Percentiles rank a stretch among this genome's conserved stretches.
Evolutionary conservation across 2,888 invertebrate genomes (phyloP).

Genomic region (Empis stercorea): DNA sequence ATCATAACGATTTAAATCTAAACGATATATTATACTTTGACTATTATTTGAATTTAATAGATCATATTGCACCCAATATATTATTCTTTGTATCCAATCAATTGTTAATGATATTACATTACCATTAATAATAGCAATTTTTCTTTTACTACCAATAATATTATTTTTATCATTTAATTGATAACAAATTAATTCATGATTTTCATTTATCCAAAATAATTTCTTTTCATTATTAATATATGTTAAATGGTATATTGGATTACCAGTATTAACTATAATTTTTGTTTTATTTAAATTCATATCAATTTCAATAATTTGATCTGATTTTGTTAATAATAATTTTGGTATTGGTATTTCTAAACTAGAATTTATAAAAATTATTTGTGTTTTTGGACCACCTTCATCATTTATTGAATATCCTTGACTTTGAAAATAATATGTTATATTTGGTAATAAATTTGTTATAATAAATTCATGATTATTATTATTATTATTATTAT

Average conservation of each 20-base stretch:
- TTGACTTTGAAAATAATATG: conserved; percentile 59
- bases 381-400: conserved; percentile 54
- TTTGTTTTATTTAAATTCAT: conserved; percentile 54
- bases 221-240: conserved; percentile 56
- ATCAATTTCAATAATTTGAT: conserved; percentile 62
- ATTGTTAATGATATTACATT: conserved; percentile 55
- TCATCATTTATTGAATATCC: conserved; percentile 66
- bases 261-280: conserved; percentile 49
- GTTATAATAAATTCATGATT: conserved; percentile 39
- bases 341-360: conserved; percentile 66
- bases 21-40: conserved; percentile 44
- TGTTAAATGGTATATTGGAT: conserved; percentile 52
- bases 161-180: neutral
- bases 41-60: conserved; percentile 28
- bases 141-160: conserved; percentile 31
- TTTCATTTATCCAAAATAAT: conserved; percentile 66
- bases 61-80: conserved; percentile 66
- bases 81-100: conserved; percentile 76
- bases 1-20: conserved; percentile 51
- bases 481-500: no score
- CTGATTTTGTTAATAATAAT: conserved; percentile 58
- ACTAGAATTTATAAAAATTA: conserved; percentile 52
- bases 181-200: conserved; percentile 30
- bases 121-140: conserved; percentile 44
- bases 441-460: conserved; percentile 45